These are phyloP conservation scores for Conops quadrifasciatus DNA, from an alignment of 2,888 invertebrate genomes.

Conservation along the genomic window DNA sequence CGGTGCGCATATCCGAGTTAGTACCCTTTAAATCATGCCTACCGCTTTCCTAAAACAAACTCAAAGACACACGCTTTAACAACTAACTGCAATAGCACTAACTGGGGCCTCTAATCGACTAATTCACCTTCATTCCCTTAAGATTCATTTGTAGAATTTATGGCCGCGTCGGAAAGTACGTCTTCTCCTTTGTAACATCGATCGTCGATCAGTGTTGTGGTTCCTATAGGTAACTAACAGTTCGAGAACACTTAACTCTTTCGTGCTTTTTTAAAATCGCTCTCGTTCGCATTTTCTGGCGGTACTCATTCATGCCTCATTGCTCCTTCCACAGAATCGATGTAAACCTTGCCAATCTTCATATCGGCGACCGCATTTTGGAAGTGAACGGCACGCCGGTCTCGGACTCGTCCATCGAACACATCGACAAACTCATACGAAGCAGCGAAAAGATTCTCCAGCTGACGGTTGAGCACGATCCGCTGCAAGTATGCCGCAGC, in stretches of 20 bases:
- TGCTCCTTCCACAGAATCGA: conserved; percentile 72
- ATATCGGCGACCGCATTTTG: conserved; percentile 90
- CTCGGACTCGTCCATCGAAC: conserved; percentile 80
- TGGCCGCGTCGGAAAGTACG: conserved; percentile 75
- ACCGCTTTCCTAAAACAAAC: background rate
- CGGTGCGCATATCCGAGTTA: conserved; percentile 77
- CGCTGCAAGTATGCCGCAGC: conserved; percentile 74
- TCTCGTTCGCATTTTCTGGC: background rate
- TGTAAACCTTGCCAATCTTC: conserved; percentile 82
- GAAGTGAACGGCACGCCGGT: conserved; percentile 93
- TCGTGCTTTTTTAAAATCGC: background rate
- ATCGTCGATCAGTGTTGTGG: conserved; percentile 77
- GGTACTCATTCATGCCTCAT: background rate
- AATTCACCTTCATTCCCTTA: conserved; percentile 35
- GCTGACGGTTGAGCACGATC: conserved; percentile 90
- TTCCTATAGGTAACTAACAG: conserved; percentile 71
- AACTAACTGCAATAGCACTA: conserved; percentile 20
- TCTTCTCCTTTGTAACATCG: conserved; percentile 75
- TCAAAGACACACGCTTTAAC: background rate
- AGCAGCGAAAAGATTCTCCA: conserved; percentile 79
- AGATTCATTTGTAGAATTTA: conserved; percentile 70
- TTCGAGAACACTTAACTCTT: conserved; percentile 30
- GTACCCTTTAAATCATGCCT: conserved; percentile 36
- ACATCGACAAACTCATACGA: conserved; percentile 77
- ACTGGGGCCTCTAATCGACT: conserved; percentile 30